Base-by-base conservation (phyloP, 2,113 vertebrate genomes). In the Sylvia atricapilla region DNA sequence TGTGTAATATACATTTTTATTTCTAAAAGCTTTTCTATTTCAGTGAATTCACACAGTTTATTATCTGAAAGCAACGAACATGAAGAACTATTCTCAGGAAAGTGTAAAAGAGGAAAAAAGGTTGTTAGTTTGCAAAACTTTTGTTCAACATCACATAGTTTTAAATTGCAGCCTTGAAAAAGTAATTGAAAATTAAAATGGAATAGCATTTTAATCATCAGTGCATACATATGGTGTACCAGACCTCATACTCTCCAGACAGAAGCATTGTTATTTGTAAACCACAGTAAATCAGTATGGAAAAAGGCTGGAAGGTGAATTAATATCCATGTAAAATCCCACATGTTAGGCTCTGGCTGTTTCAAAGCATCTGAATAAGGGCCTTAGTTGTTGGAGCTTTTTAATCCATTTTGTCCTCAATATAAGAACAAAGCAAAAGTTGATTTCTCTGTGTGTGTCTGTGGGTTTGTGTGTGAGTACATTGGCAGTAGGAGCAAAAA, bases 271-370 rank as follows among this genome's bases (percentile, higher is more conserved):
- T 58, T 83, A 69, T 93, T 96, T 94, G 55, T 37, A 95, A 95
- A 77, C 25, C 58, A 70, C 16, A 56, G 11, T 37, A 93, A 95
- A 83, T 69, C 7, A 70, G 68, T 16, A 41, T 69, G 76, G 83
- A 86, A 97, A 96, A 91, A 43, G 58, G 20, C 52, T 92, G 41
- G n/a, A 68, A 94, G 78, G 49, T 80, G 84, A 94, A 89, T 84
- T 89, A 87, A 94, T 91, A 88, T 86, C 53, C 56, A 66, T 59
- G 84, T 63, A 64, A 67, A 95, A 91, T 63, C 75, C 43, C 56
- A 10, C 9, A 63, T 27, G 12, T 62, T 96, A 75, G 18, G 10
- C 13, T 25, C 43, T 89, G 52, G 33, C 69, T 70, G 27, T 72
- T 96, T 79, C 80, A 87, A 69, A 77, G 52, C 67, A 80, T 41